Evolutionary conservation across 1,140 invertebrate species (phyloP).

Genomic region (Lepidurus couesii): DNA sequence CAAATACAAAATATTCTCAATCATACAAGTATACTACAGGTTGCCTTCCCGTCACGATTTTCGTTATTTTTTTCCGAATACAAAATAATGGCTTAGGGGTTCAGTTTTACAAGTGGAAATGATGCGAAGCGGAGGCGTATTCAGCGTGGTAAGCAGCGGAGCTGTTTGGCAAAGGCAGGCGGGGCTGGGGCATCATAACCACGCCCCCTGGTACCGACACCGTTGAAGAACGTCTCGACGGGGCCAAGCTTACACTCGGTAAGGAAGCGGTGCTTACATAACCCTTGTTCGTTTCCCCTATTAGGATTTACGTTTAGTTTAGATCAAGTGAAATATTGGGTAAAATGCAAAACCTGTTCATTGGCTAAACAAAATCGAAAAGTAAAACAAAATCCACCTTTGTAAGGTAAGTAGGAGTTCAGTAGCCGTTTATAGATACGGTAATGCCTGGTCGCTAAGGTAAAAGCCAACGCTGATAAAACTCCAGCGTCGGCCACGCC

Average conservation of each 20-base stretch:
- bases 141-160: slow-evolving; percentile 45
- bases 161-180: background rate
- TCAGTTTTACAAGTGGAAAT: slow-evolving; percentile 53
- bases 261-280: background rate
- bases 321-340: background rate
- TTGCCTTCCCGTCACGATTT: background rate
- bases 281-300: background rate
- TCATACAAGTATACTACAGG: background rate
- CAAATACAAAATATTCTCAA: slow-evolving; percentile 8
- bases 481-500: slow-evolving; percentile 84
- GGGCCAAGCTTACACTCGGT: slow-evolving; percentile 1
- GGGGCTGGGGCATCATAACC: background rate
- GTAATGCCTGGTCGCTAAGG: slow-evolving; percentile 75
- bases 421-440: slow-evolving; percentile 34
- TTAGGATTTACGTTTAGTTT: background rate
- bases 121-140: slow-evolving; percentile 56
- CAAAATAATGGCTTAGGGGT: background rate
- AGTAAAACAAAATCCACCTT: background rate
- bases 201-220: background rate
- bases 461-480: slow-evolving; percentile 83
- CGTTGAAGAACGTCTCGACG: slow-evolving; percentile 1
- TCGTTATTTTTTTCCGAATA: background rate
- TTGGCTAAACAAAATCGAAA: background rate
- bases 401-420: background rate
- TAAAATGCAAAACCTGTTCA: background rate